Evolutionary conservation across 2,113 vertebrate species (phyloP).

Genomic region (Stegastes partitus): DNA sequence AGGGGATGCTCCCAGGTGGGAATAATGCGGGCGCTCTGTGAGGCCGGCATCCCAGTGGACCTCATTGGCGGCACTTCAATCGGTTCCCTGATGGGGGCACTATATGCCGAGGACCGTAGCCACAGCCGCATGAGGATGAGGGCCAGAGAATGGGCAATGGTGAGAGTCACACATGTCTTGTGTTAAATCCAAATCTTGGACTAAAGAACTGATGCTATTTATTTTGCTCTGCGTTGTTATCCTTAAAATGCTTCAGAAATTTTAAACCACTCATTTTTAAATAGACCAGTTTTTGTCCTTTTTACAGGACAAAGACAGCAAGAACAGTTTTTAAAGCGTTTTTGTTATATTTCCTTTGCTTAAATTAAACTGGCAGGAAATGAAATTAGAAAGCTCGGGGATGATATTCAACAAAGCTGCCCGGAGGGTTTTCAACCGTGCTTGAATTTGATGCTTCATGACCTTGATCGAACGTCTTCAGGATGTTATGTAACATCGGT

Average conservation of each 20-base stretch:
- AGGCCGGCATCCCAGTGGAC: slow-evolving; percentile 92
- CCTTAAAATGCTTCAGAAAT: neutral
- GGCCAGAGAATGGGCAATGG: slow-evolving; percentile 95
- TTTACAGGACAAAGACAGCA: neutral
- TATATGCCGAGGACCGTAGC: slow-evolving; percentile 93
- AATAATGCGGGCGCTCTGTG: slow-evolving; percentile 88
- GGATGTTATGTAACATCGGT: slow-evolving; percentile 15
- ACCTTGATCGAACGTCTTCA: neutral
- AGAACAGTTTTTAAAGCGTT: neutral
- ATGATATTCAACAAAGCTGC: neutral
- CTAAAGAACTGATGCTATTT: neutral
- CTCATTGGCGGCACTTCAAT: slow-evolving; percentile 94
- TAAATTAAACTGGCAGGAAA: neutral
- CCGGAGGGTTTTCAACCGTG: no score
- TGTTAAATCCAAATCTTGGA: neutral
- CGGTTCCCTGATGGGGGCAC: slow-evolving; percentile 92
- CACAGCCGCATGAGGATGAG: slow-evolving; percentile 91
- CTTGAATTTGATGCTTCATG: neutral
- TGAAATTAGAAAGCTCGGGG: neutral
- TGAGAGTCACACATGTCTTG: slow-evolving; percentile 73
- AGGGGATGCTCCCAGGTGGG: slow-evolving; percentile 97
- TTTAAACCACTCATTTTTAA: neutral
- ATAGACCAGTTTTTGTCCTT: neutral
- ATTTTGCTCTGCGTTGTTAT: neutral
- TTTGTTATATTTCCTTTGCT: neutral